Conservation (phyloP, 2,888 invertebrate species). For the Callosobruchus maculatus region DNA sequence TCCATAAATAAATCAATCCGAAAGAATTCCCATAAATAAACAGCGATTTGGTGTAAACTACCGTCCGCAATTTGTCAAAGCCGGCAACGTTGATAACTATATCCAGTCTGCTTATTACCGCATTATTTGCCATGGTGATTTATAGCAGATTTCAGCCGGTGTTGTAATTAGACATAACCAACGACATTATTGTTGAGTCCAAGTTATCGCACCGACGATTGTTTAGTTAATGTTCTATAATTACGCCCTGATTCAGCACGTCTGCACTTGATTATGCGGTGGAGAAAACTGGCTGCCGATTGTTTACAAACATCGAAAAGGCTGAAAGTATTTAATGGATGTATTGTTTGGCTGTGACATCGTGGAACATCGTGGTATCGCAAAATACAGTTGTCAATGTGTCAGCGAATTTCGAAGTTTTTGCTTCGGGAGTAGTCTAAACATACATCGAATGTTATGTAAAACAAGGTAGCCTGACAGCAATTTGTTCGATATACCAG, state of each 20-base stretch:
- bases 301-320: not conserved
- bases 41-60: not conserved
- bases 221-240: constrained; percentile 6
- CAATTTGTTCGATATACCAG: too few relatives aligned
- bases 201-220: constrained; percentile 3
- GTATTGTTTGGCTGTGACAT: not conserved
- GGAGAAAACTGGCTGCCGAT: not conserved
- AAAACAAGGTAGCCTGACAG: too few relatives aligned
- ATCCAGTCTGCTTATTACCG: constrained; percentile 17
- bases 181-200: constrained; percentile 15
- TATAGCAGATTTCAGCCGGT: constrained; percentile 13
- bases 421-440: not conserved
- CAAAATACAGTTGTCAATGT: not conserved
- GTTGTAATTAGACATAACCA: constrained; percentile 23
- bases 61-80: constrained; percentile 7
- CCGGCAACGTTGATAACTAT: constrained; percentile 7
- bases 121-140: constrained; percentile 26
- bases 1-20: not conserved
- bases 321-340: not conserved
- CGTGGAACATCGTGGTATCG: not conserved
- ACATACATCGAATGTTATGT: not conserved
- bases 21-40: not conserved
- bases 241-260: not conserved
- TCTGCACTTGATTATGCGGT: not conserved
- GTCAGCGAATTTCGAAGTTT: not conserved